Conservation (phyloP, 2,113 vertebrate species). For the Diadophis punctatus region DNA sequence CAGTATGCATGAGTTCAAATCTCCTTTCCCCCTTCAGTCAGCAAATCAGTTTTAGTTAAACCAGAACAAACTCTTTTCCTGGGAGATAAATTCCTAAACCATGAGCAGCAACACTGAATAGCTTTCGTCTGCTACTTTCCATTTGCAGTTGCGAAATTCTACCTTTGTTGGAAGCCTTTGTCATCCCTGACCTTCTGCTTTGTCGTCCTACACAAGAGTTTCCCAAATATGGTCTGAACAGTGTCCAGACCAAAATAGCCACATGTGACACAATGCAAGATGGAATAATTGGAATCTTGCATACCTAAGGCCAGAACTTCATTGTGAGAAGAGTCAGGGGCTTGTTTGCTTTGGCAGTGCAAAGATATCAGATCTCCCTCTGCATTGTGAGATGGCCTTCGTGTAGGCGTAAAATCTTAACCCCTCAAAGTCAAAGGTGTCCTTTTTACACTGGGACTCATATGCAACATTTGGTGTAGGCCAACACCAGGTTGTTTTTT, state of each 20-base stretch:
- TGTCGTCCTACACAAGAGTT: slow-evolving; percentile 55
- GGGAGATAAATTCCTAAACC: neutral
- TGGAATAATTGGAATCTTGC: slow-evolving; percentile 29
- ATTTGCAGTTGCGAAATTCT: slow-evolving; percentile 4
- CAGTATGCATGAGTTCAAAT: neutral
- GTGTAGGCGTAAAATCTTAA: neutral
- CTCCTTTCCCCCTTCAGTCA: neutral
- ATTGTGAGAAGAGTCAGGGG: slow-evolving; percentile 49
- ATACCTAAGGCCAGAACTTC: slow-evolving; percentile 57
- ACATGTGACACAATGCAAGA: slow-evolving; percentile 62
- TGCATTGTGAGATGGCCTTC: neutral
- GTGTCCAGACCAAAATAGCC: slow-evolving; percentile 64
- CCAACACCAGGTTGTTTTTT: neutral
- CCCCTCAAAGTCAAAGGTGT: neutral
- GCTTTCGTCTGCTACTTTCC: neutral
- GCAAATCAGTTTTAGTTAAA: neutral
- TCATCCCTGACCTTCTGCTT: slow-evolving; percentile 48
- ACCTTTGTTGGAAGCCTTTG: slow-evolving; percentile 16
- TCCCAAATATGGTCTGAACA: slow-evolving; percentile 64
- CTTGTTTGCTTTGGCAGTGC: slow-evolving; percentile 25
- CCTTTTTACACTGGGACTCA: neutral
- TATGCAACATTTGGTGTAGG: neutral
- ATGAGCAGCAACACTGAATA: neutral
- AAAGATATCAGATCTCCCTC: slow-evolving; percentile 51
- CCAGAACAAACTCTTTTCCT: neutral